phyloP scores from a whole-genome alignment of 2,888 invertebrate species.

The Boloria selene region DNA sequence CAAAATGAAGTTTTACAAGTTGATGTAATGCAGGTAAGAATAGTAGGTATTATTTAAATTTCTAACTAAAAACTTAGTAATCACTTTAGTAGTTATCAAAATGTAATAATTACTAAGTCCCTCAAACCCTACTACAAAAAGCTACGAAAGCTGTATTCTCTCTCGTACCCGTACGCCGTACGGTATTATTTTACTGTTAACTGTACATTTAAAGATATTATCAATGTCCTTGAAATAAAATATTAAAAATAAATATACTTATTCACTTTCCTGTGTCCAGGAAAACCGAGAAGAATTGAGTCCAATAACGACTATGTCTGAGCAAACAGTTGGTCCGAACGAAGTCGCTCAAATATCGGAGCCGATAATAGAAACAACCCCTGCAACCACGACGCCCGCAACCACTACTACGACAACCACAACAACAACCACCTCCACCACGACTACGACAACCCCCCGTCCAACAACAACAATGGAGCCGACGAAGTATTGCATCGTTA shows the following conservation, averaged over 20 bases:
- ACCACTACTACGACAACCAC: constrained; percentile 61
- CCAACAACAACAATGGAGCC: constrained; percentile 83
- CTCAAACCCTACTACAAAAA: background rate
- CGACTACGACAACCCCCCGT: constrained; percentile 74
- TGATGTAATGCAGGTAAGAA: constrained; percentile 45
- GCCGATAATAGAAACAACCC: constrained; percentile 64
- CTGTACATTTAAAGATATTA: constrained; percentile 25
- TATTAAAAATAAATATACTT: background rate
- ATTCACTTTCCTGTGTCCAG: constrained; percentile 43
- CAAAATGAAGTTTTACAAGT: constrained; percentile 47
- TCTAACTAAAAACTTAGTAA: background rate
- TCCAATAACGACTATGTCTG: constrained; percentile 74
- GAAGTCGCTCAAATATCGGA: constrained; percentile 73
- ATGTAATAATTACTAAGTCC: too few species aligned
- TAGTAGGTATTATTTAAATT: background rate
- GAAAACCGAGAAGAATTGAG: constrained; percentile 64
- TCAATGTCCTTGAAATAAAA: too few species aligned
- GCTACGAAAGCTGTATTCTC: too few species aligned
- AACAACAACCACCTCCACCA: constrained; percentile 69
- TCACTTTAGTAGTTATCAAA: too few species aligned
- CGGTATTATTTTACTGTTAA: background rate
- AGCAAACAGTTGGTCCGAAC: constrained; percentile 69
- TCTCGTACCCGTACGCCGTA: too few species aligned
- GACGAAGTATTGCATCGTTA: constrained; percentile 89
- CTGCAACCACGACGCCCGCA: constrained; percentile 61